Evolutionary conservation across 2,797 vertebrate species (phyloP), one percentile per base, ranked within the genome.

Genomic region (Atherinosoma microstoma): DNA sequence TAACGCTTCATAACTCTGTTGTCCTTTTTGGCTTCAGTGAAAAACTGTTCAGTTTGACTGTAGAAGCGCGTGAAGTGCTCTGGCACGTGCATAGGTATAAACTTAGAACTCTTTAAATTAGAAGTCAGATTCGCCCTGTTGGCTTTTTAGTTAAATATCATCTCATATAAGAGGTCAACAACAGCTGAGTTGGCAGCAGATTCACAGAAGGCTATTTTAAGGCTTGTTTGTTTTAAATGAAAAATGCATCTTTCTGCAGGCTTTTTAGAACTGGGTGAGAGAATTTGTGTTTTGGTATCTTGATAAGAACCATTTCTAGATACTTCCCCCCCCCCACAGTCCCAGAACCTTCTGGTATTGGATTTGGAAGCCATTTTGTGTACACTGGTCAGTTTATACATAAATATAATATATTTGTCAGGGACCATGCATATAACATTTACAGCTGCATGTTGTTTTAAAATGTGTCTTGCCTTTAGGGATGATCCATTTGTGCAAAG

Each of bases 331-430:
- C 24, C n/a, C 24, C 24, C 24, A 27, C 9, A 54, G 27, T 11
- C 60, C 27, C 57, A 53, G n/a, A 68, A 32, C 24, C 47, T 56
- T 38, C 60, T 73, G 61, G 59, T 70, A 13, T 68, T 61, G 74
- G 24, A 59, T 65, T 70, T 80, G 65, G 81, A 64, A 32, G 67
- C 78, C 75, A 79, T 84, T 82, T 79, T 77, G 47, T 68, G 68
- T 27, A 38, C 16, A 67, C 42, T 64, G 20, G 27, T 64, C 61
- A 30, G 6, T 9, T 15, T 9, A 57, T 40, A 27, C 60, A 11
- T 27, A 22, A 53, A 51, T 32, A 4, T 10, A 22, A 61, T 40
- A 20, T 27, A 15, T 20, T n/a, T 8, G 18, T 20, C 22, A 12
- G 22, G 12, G 22, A 22, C 45, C 22, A 53, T 27, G 11, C 49